Evolutionary conservation across 2,113 vertebrate species (phyloP), one percentile per base, ranked within the genome.

Genomic region (Lynx canadensis): DNA sequence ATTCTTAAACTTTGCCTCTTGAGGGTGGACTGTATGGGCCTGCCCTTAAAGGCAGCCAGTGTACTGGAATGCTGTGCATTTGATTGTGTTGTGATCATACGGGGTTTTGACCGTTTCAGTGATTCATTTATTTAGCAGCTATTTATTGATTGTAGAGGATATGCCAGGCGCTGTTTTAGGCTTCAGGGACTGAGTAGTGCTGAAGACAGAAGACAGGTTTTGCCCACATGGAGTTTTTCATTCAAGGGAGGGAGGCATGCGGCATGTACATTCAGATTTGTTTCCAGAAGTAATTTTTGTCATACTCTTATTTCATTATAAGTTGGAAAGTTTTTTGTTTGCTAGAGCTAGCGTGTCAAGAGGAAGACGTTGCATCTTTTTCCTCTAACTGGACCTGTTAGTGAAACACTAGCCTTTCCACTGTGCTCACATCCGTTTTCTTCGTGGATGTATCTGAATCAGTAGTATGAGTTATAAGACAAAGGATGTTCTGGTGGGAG

Each of bases 341-440:
- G 36, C 23, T 45, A 78, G 33, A 38, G n/a, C 63, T 41, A 23
- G 14, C 33, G 13, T 45, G 15, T 71, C 50, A 36, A 41, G 27
- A 50, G 19, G 23, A 69, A 7, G 65, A 69, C 21, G 7, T 41
- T 29, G 0, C 2, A 4, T 23, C 57, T 21, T 63, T 55, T 80
- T 74, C 80, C 31, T 48, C 31, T 16, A 4, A 18, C 16, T 29
- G 57, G 27, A 93, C 50, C 29, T 73, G 9, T 6, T 21, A n/a
- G n/a, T 7, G 15, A 78, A 23, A 13, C 15, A 0, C 1, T 0
- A 2, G 65, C 25, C 1, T 19, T 27, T 71, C 4, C 50, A 4
- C 18, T 15, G n/a, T 25, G 60, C 48, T 52, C 14, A 31, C 10
- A 0, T 7, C 5, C n/a, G 68, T 38, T 16, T 45, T 31, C 83